Percentiles rank a stretch among this genome's conserved stretches.
Evolutionary conservation across 2,888 invertebrate genomes (phyloP).

Genomic region (Elgonia sp.): DNA sequence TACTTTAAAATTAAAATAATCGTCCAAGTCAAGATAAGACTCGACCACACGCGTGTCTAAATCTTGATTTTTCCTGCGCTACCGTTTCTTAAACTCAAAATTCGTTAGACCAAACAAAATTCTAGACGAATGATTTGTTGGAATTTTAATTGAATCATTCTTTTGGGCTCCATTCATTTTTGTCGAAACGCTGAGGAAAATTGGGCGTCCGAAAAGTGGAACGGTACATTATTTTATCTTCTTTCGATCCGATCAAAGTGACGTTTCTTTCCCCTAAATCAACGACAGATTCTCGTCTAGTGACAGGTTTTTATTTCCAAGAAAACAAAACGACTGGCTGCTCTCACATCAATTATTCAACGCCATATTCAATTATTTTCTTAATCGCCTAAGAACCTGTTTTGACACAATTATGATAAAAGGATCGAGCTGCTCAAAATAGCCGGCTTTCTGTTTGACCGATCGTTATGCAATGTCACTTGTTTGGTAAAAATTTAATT

Average conservation of each 20-base stretch:
- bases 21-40: constrained; percentile 41
- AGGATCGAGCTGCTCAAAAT: constrained; percentile 52
- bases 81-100: constrained; percentile 11
- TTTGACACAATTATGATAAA: constrained; percentile 71
- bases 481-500: constrained; percentile 23
- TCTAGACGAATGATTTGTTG: constrained; percentile 39
- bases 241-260: constrained; percentile 43
- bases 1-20: constrained; percentile 75
- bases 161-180: constrained; percentile 3
- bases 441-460: constrained; percentile 23
- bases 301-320: constrained; percentile 71
- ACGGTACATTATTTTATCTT: constrained; percentile 35
- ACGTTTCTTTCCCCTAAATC: constrained; percentile 45
- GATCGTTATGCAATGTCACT: constrained; percentile 33
- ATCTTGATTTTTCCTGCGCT: constrained; percentile 15
- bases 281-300: constrained; percentile 30
- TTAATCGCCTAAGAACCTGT: constrained; percentile 70
- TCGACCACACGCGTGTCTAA: constrained; percentile 45
- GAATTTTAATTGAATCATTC: constrained; percentile 57
- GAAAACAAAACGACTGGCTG: constrained; percentile 57
- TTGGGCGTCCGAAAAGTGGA: constrained; percentile 10
- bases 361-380: constrained; percentile 69
- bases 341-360: constrained; percentile 72
- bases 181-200: not conserved
- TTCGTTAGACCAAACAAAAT: constrained; percentile 1